Evolutionary conservation across 1,140 invertebrate genomes (phyloP), one percentile per base, ranked within the genome.

Genomic region (Drosophila grimshawi): DNA sequence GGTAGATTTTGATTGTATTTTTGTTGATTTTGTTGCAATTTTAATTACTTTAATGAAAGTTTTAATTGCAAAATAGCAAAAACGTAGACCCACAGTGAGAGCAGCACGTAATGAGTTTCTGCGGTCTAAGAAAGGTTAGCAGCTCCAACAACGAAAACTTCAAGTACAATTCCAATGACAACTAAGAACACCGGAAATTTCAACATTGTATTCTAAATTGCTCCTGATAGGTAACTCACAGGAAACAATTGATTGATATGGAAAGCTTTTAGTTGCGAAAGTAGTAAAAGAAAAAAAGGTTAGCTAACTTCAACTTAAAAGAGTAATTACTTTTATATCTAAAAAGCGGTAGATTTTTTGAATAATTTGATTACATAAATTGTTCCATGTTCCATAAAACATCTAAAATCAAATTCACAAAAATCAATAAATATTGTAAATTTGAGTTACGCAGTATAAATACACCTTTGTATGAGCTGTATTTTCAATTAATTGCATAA

Each of bases 1-100:
- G 64, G 72, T 77, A 74, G 77, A 89, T 81, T 89, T 89, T 88
- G 80, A 90, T 89, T 89, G 86, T 89, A 81, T 89, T 90, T 86
- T 89, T 89, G 86, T 89, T 89, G 80, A 83, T 89, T 89, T 89
- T 89, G 85, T 89, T 89, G 85, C 85, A 89, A 89, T 89, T 89
- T 89, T 89, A 89, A 89, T 89, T 89, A 89, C 85, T 89, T 89
- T 90, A 89, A 89, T 89, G 85, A 89, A 89, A 89, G 85, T 89
- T 89, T 89, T 89, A 89, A 89, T 89, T 89, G 85, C 85, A 72
- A 89, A 89, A 89, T 89, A 81, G 85, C 81, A 81, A 83, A 89
- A 80, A 88, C 77, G 60, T 76, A 48, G 51, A 67, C 57, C 43
- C 61, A 77, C 57, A 60, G 39, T 32, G 39, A 48, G 29, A 48